A percentile compares a stretch with the other conserved stretches of the same genome.
Conservation (phyloP, 2,113 vertebrate genomes). For the Gymnocephalus cernua region DNA sequence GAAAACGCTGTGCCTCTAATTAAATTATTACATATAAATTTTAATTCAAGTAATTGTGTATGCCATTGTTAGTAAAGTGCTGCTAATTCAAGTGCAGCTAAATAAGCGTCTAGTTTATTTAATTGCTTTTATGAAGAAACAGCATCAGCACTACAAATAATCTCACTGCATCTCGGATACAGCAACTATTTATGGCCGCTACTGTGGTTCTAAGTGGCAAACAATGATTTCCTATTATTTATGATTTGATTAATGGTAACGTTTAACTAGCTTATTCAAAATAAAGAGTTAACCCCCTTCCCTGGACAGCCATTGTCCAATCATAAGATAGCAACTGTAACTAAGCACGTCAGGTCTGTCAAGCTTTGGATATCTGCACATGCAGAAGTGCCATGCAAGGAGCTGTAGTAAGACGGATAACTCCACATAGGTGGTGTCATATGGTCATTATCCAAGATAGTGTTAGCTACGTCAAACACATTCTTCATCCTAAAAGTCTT, state of each 20-base stretch:
- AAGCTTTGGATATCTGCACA: not conserved
- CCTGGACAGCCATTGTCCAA: not conserved
- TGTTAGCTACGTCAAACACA: not conserved
- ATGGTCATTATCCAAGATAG: not conserved
- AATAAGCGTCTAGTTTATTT: not conserved
- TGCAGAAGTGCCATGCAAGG: not conserved
- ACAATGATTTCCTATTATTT: not conserved
- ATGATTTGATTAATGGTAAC: not conserved
- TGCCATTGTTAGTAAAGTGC: not conserved
- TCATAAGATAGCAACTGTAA: not conserved
- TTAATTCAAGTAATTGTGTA: not conserved
- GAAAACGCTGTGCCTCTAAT: slow-evolving; percentile 11
- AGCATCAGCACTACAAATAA: not conserved
- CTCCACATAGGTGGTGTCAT: not conserved
- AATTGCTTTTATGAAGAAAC: not conserved
- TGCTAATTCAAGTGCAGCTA: slow-evolving; percentile 5
- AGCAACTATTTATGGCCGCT: no score
- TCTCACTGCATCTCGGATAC: not conserved
- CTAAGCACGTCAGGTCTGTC: no score
- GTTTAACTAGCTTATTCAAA: not conserved
- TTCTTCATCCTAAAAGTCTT: not conserved
- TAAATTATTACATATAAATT: slow-evolving; percentile 20
- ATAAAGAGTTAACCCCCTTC: not conserved
- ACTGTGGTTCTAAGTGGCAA: not conserved
- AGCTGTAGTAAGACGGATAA: not conserved